phyloP scores from a whole-genome alignment of 1,140 invertebrate genomes.

The honey bee (Apis mellifera) region Amel_HAv3.1 CM009942.2:76001-76500 shows the following conservation, averaged over 20 bases:
- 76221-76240: constrained; percentile 68
- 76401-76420: no score
- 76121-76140: constrained; percentile 78
- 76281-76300: constrained; percentile 67
- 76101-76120: constrained; percentile 71
- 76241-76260: constrained; percentile 60
- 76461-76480: no score
- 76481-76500: constrained; percentile 1
- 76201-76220: constrained; percentile 75
- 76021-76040: constrained; percentile 29
- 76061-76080: constrained; percentile 70
- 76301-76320: constrained; percentile 58
- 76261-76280: constrained; percentile 67
- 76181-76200: constrained; percentile 77
- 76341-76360: constrained; percentile 42
- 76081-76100: constrained; percentile 62
- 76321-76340: constrained; percentile 33
- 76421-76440: no score
- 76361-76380: neutral
- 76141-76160: constrained; percentile 70
- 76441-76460: no score
- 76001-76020: neutral
- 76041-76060: constrained; percentile 66
- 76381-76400: no score
- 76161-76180: constrained; percentile 76